Conservation (phyloP, 2,888 invertebrate species). For the Hirudinaria manillensis region DNA sequence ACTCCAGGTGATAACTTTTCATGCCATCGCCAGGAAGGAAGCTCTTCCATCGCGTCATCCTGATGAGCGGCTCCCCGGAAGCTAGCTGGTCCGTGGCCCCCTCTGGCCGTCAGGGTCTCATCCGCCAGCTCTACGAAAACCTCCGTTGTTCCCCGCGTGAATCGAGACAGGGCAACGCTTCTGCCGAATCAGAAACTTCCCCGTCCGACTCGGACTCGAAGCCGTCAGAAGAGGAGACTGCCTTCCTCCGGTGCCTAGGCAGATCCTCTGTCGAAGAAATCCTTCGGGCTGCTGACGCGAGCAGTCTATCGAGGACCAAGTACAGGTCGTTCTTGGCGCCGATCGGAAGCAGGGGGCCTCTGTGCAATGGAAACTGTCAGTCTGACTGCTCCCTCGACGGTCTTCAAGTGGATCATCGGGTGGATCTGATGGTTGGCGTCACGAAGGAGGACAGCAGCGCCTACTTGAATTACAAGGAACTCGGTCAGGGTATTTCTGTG, state of each 20-base stretch:
- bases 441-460: conserved; percentile 15
- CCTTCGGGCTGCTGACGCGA: background rate
- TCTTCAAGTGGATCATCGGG: background rate
- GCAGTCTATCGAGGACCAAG: background rate
- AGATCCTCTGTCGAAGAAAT: background rate
- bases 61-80: conserved; percentile 13
- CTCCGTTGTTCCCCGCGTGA: background rate
- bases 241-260: background rate
- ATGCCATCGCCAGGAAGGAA: background rate
- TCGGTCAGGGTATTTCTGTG: conserved; percentile 13
- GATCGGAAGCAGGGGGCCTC: background rate
- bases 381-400: background rate
- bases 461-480: conserved; percentile 21
- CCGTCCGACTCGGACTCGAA: background rate
- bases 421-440: conserved; percentile 23
- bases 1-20: too few relatives aligned
- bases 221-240: too few relatives aligned
- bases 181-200: background rate
- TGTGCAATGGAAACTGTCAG: background rate
- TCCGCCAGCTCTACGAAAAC: background rate
- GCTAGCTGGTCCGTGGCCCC: conserved; percentile 6
- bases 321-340: background rate
- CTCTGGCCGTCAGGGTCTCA: background rate
- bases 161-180: too few relatives aligned
- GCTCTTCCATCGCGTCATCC: conserved; percentile 1